Conservation (phyloP, 2,113 vertebrate genomes). For the Burhinus oedicnemus region DNA sequence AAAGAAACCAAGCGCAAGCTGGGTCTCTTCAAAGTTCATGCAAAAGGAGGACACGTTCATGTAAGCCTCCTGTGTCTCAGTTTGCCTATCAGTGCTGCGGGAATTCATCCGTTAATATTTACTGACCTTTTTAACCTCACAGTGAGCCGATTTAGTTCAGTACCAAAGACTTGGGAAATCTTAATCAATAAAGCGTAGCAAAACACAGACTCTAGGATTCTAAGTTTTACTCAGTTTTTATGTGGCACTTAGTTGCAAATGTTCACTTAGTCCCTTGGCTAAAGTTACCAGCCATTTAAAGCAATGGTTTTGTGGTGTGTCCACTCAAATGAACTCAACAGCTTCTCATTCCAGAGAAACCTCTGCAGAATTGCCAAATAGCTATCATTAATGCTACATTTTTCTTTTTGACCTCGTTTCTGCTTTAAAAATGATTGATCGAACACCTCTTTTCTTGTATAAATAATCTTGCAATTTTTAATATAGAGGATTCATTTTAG, state of each 20-base stretch:
- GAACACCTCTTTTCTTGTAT: background rate
- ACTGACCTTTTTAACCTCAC: background rate
- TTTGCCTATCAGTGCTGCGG: background rate
- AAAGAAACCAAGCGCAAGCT: background rate
- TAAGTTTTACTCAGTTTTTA: background rate
- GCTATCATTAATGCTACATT: background rate
- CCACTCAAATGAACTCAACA: background rate
- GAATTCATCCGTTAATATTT: background rate
- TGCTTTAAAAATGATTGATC: background rate
- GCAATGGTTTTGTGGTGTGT: background rate
- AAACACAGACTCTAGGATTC: background rate
- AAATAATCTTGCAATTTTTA: background rate
- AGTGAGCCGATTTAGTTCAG: background rate
- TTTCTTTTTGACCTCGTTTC: background rate
- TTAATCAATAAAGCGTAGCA: background rate
- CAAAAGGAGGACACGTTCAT: background rate
- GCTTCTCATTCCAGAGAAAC: background rate
- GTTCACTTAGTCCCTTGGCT: background rate
- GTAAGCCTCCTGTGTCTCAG: background rate
- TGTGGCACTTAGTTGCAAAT: background rate
- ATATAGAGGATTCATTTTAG: background rate
- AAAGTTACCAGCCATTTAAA: background rate
- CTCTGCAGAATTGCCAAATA: background rate
- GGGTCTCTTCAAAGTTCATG: background rate
- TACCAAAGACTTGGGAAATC: background rate